Conservation (phyloP, 2,888 invertebrate genomes). For the Tipula confusa region DNA sequence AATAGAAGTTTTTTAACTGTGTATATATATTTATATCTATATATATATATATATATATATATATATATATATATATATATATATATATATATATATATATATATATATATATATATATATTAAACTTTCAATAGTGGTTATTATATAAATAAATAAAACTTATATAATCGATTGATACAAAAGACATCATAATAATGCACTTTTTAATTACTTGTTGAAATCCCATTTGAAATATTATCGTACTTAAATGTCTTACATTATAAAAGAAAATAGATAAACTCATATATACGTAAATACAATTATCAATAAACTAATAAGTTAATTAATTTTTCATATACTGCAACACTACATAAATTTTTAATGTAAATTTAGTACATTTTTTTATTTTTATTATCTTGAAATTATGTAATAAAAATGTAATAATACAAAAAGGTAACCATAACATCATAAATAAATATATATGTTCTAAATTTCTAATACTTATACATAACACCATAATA, state of each 20-base stretch:
- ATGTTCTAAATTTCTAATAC: neutral
- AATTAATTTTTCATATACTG: constrained; percentile 20
- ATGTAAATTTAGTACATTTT: too few relatives aligned
- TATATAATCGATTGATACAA: too few relatives aligned
- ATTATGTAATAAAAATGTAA: constrained; percentile 3
- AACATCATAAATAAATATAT: neutral
- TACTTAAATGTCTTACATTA: neutral
- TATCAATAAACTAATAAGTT: neutral
- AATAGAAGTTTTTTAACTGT: too few relatives aligned
- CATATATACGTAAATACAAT: neutral
- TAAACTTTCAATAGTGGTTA: too few relatives aligned
- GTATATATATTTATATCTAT: too few relatives aligned
- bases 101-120: too few relatives aligned
- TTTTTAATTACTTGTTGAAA: neutral
- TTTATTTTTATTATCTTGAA: neutral
- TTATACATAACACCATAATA: neutral
- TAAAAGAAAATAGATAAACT: neutral
- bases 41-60: too few relatives aligned
- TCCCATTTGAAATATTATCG: neutral
- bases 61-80: too few relatives aligned
- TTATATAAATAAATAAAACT: too few relatives aligned
- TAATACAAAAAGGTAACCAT: neutral
- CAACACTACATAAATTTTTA: neutral
- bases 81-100: too few relatives aligned
- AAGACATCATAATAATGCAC: too few relatives aligned